Conservation (phyloP, 2,113 vertebrate genomes). For the Nycticryphes semicollaris region DNA sequence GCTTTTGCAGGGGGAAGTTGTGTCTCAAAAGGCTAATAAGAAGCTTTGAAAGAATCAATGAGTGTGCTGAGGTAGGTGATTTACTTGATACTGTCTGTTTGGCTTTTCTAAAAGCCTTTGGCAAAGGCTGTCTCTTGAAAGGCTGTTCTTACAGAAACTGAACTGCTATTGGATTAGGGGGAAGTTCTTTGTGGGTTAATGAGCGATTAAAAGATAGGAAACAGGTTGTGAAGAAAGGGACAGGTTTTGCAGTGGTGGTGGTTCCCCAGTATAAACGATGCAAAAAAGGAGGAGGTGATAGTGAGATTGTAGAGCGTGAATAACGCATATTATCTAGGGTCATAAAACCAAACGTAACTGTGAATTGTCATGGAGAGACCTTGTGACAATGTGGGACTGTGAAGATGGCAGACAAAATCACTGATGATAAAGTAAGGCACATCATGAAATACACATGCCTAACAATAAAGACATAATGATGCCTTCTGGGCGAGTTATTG, state of each 20-base stretch:
- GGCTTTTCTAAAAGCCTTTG: background rate
- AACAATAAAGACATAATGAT: background rate
- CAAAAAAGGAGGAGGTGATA: background rate
- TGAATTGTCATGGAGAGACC: background rate
- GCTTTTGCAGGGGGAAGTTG: background rate
- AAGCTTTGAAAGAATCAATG: background rate
- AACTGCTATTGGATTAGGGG: background rate
- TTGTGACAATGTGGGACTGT: background rate
- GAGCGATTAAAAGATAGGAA: background rate
- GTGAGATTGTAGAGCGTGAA: background rate
- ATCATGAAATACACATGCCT: background rate
- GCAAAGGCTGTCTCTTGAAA: background rate
- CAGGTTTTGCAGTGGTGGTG: background rate
- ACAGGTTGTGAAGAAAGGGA: background rate
- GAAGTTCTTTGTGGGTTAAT: background rate
- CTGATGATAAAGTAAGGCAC: background rate
- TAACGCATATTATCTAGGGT: background rate
- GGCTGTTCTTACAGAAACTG: background rate
- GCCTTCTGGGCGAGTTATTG: background rate
- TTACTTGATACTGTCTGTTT: background rate
- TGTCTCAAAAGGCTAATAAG: background rate
- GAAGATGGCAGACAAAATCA: background rate
- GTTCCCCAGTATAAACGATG: background rate
- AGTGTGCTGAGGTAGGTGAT: rapidly evolving
- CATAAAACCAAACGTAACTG: background rate